A percentile compares a stretch with the other conserved stretches of the same genome.
Evolutionary conservation across 2,888 invertebrate species (phyloP).

Genomic region (Lithophane leautieri): DNA sequence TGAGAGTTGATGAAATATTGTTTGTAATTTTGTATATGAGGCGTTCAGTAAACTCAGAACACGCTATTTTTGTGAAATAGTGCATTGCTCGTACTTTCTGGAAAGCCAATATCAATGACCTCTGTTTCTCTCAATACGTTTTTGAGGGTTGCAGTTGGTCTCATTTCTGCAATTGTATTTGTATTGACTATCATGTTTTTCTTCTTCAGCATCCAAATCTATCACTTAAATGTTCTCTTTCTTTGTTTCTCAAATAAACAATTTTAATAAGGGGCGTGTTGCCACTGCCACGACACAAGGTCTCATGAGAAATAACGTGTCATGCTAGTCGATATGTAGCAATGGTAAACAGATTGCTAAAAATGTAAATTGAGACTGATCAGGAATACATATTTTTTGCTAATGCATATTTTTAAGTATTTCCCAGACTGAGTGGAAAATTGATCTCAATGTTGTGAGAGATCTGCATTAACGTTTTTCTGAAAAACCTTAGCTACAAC

Average conservation of each 20-base stretch:
- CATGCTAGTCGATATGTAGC: conserved; percentile 23
- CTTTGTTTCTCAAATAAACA: neutral
- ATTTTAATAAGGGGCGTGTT: neutral
- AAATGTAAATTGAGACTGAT: conserved; percentile 26
- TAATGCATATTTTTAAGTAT: conserved; percentile 37
- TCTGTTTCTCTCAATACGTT: neutral
- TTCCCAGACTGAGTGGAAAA: conserved; percentile 20
- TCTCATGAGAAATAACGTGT: conserved; percentile 16
- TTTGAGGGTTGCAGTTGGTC: conserved; percentile 5
- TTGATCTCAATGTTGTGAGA: conserved; percentile 22
- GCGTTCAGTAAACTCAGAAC: conserved; percentile 13
- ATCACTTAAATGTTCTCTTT: neutral
- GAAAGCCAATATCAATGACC: neutral
- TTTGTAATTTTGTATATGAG: conserved; percentile 21
- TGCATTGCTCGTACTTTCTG: conserved; percentile 2
- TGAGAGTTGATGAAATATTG: conserved; percentile 14
- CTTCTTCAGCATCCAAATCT: neutral
- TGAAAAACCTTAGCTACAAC: neutral
- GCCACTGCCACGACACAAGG: conserved; percentile 3
- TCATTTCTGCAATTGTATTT: neutral
- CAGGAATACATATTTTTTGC: conserved; percentile 12
- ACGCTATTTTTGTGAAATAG: neutral
- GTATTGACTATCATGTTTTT: neutral
- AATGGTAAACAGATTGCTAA: conserved; percentile 22
- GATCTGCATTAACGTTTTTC: neutral